Evolutionary conservation across 2,888 invertebrate species (phyloP).

Genomic region (Acronicta leporina): DNA sequence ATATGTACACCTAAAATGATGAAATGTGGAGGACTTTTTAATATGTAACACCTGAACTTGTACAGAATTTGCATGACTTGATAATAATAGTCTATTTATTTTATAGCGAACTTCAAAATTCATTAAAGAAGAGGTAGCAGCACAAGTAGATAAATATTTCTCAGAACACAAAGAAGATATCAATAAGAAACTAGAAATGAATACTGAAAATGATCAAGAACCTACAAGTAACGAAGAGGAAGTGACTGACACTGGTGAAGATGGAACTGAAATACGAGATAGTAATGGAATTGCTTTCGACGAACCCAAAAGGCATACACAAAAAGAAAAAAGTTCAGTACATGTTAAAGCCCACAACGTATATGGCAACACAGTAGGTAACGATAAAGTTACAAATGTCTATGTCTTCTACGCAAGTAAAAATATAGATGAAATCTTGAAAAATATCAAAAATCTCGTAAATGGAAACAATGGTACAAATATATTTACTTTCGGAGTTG

Average conservation of each 20-base stretch:
- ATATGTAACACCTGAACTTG: too few species aligned
- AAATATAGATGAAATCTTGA: slow-evolving; percentile 47
- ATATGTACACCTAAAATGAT: too few species aligned
- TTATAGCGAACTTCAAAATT: slow-evolving; percentile 58
- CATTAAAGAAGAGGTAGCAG: slow-evolving; percentile 61
- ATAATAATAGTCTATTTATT: slow-evolving; percentile 5
- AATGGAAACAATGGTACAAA: slow-evolving; percentile 47
- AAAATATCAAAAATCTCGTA: slow-evolving; percentile 45
- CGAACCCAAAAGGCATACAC: slow-evolving; percentile 22
- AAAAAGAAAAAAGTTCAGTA: slow-evolving; percentile 22
- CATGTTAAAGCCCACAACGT: slow-evolving; percentile 60
- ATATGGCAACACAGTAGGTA: slow-evolving; percentile 68
- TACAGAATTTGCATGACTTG: too few species aligned
- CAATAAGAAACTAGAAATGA: slow-evolving; percentile 1
- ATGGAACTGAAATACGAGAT: background rate
- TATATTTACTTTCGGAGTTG: slow-evolving; percentile 41
- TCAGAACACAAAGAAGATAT: slow-evolving; percentile 18
- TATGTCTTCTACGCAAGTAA: slow-evolving; percentile 69
- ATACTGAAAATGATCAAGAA: slow-evolving; percentile 3
- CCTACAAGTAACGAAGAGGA: background rate
- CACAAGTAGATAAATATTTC: slow-evolving; percentile 47
- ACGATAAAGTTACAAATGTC: slow-evolving; percentile 73
- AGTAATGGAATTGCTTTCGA: slow-evolving; percentile 1
- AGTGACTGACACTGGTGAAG: background rate
- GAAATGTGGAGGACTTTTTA: too few species aligned